phyloP scores from a whole-genome alignment of 2,113 vertebrate genomes.

The Sylvicapra grimmia region DNA sequence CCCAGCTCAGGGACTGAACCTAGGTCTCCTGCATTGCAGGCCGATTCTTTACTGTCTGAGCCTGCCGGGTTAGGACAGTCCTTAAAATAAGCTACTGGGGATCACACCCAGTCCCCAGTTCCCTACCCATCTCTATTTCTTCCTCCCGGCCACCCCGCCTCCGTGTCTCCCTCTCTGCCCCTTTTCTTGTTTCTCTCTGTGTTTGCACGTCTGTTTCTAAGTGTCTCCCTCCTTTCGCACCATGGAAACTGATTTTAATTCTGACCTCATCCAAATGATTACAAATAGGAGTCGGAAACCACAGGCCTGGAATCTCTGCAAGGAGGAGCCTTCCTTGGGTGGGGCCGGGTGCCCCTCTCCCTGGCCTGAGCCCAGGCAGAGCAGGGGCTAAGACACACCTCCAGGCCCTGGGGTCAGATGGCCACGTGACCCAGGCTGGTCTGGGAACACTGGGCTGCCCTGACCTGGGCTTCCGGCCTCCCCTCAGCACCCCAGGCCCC shows the following conservation, averaged over 20 bases:
- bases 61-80: neutral
- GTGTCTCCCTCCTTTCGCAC: neutral
- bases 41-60: neutral
- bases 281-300: neutral
- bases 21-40: neutral
- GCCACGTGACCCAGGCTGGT: neutral
- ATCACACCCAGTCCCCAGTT: neutral
- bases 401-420: neutral
- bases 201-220: neutral
- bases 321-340: neutral
- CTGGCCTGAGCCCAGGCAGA: neutral
- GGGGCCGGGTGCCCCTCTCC: fast-evolving
- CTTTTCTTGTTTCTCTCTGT: neutral
- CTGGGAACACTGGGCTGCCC: neutral
- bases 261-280: neutral
- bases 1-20: neutral
- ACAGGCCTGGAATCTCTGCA: neutral
- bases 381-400: neutral
- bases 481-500: neutral
- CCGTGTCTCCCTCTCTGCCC: neutral
- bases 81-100: fast-evolving
- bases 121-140: neutral
- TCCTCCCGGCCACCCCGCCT: neutral
- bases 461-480: neutral
- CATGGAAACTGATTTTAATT: slow-evolving; percentile 18